These are phyloP conservation scores for Maccullochella peelii DNA, from an alignment of 2,113 vertebrate species.

Conservation along the genomic window DNA sequence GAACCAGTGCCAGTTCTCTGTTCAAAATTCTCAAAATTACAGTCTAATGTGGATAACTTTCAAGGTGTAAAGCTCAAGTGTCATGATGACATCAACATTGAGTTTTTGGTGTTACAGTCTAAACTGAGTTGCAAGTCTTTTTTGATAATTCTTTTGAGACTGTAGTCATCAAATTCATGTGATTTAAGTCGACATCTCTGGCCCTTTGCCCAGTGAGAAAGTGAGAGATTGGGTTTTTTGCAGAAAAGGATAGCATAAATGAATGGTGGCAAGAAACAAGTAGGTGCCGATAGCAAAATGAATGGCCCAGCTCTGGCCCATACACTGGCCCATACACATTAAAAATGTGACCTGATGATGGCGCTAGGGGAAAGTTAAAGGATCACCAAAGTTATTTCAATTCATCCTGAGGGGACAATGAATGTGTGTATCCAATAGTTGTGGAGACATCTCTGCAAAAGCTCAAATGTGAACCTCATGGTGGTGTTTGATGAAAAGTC, in stretches of 20 bases:
- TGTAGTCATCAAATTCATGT: neutral
- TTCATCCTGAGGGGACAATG: too few species aligned
- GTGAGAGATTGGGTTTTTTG: neutral
- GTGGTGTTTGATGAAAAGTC: too few species aligned
- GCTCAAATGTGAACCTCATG: too few species aligned
- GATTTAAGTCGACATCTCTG: neutral
- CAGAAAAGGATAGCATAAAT: neutral
- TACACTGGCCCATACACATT: too few species aligned
- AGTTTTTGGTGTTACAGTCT: neutral
- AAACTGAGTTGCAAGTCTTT: neutral
- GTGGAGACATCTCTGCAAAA: too few species aligned
- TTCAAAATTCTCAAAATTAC: neutral
- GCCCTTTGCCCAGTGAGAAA: slow-evolving; percentile 5
- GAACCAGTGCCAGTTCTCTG: neutral
- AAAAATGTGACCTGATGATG: too few species aligned
- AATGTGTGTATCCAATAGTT: too few species aligned
- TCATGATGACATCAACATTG: neutral
- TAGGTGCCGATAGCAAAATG: too few species aligned
- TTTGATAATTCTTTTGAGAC: too few species aligned
- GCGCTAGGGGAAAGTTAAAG: too few species aligned
- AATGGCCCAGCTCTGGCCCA: too few species aligned
- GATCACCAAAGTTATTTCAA: too few species aligned
- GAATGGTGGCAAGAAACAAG: neutral
- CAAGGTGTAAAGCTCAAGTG: neutral
- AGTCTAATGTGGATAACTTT: neutral